Conservation (phyloP, 2,888 invertebrate genomes). For the Andrena bicolor region DNA sequence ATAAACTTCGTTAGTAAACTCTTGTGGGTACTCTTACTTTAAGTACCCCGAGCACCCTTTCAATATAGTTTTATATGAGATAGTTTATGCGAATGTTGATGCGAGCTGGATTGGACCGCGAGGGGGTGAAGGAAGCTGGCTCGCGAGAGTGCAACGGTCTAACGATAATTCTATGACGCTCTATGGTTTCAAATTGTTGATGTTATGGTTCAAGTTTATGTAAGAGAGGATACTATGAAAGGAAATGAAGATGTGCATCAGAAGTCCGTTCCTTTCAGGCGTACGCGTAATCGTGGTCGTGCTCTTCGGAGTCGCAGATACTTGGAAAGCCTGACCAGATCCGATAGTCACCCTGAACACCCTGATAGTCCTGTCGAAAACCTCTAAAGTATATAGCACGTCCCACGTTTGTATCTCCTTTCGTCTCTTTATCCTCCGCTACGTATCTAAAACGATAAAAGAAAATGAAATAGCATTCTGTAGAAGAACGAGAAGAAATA, state of each 20-base stretch:
- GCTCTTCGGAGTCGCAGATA: conserved; percentile 80
- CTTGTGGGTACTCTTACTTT: too few relatives aligned
- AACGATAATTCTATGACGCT: too few relatives aligned
- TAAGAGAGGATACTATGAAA: neutral
- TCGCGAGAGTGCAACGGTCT: too few relatives aligned
- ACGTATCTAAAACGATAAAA: neutral
- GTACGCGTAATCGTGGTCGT: conserved; percentile 76
- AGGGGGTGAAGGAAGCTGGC: too few relatives aligned
- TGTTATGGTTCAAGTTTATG: neutral
- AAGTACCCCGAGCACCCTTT: too few relatives aligned
- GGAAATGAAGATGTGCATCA: conserved; percentile 9
- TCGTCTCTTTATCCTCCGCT: conserved; percentile 36
- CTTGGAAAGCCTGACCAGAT: conserved; percentile 64
- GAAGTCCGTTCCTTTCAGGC: conserved; percentile 75
- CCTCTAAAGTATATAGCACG: conserved; percentile 60
- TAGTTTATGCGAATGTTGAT: too few relatives aligned
- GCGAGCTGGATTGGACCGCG: too few relatives aligned
- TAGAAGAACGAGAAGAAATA: neutral
- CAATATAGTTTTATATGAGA: too few relatives aligned
- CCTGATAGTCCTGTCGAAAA: conserved; percentile 59
- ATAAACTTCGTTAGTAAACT: too few relatives aligned
- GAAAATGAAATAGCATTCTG: neutral
- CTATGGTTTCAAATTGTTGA: too few relatives aligned
- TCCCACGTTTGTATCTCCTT: conserved; percentile 67
- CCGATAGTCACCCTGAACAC: conserved; percentile 65